These are phyloP conservation scores for Rotaria magnacalcarata DNA, from an alignment of 2,888 invertebrate genomes.

Conservation along the genomic window DNA sequence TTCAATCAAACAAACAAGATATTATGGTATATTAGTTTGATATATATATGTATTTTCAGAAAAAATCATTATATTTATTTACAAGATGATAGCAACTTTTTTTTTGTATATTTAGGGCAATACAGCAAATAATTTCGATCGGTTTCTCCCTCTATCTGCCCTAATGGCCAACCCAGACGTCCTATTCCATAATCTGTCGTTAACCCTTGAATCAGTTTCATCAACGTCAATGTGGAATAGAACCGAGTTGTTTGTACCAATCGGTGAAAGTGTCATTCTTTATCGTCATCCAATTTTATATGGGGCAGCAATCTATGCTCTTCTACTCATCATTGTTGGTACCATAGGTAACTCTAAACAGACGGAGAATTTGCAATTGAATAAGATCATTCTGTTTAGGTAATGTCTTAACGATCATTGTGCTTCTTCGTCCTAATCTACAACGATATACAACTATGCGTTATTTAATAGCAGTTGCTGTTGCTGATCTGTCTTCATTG, in stretches of 20 bases:
- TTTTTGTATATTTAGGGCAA: not conserved
- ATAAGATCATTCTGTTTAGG: not conserved
- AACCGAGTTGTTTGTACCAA: not conserved
- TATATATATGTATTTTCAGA: not conserved
- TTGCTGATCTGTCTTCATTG: slow-evolving; percentile 33
- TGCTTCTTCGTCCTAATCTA: slow-evolving; percentile 38
- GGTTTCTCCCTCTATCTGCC: not conserved
- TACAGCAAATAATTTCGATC: not conserved
- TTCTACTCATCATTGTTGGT: not conserved
- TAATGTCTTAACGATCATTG: slow-evolving; percentile 37
- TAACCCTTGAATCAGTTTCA: not conserved
- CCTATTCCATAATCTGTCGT: not conserved
- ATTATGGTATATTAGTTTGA: not conserved
- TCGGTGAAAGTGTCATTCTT: not conserved
- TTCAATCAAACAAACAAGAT: not conserved
- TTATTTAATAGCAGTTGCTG: slow-evolving; percentile 37
- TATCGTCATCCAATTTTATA: slow-evolving; percentile 25
- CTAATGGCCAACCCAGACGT: not conserved
- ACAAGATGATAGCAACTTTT: too few relatives aligned
- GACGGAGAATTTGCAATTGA: not conserved
- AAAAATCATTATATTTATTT: too few relatives aligned
- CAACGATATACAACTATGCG: slow-evolving; percentile 41
- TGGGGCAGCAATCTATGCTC: slow-evolving; percentile 21
- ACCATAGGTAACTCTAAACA: not conserved
- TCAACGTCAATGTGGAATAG: not conserved